Conservation (phyloP, 2,797 vertebrate species). For the Phoeniculus purpureus region DNA sequence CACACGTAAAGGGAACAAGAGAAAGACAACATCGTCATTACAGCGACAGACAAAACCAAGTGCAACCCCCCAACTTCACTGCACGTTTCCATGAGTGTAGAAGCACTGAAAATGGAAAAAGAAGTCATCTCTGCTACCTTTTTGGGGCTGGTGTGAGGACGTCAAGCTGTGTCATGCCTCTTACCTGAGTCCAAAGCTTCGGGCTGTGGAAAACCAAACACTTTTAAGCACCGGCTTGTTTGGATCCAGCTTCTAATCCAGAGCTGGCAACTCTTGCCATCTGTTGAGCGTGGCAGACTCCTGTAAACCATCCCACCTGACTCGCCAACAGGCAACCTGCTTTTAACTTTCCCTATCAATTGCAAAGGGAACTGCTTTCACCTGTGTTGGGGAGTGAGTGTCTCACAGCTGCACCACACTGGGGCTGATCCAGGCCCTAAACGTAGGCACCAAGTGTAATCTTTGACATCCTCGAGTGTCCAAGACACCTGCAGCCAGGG, state of each 20-base stretch:
- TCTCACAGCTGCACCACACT: constrained; percentile 8
- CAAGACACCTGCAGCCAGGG: constrained; percentile 7
- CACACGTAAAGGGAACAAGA: neutral
- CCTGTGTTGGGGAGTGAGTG: neutral
- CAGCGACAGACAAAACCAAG: neutral
- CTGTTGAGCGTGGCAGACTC: constrained; percentile 44
- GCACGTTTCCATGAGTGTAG: neutral
- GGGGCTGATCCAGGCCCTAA: constrained; percentile 38
- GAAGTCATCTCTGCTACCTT: neutral
- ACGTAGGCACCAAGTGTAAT: constrained; percentile 28
- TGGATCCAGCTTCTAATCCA: constrained; percentile 42
- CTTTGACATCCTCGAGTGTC: constrained; percentile 36
- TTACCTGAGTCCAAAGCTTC: neutral
- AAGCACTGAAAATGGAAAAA: neutral
- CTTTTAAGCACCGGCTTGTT: constrained; percentile 2
- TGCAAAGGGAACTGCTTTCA: constrained; percentile 45
- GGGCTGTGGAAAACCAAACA: neutral
- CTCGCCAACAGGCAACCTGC: constrained; percentile 32
- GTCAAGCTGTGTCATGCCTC: neutral
- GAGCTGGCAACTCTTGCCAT: constrained; percentile 29
- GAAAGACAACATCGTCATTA: neutral
- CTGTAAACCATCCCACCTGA: constrained; percentile 55
- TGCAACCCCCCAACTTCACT: neutral
- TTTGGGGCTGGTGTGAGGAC: neutral
- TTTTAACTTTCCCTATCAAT: constrained; percentile 60